Percentiles rank a stretch among this genome's conserved stretches.
phyloP scores from a whole-genome alignment of 2,113 vertebrate species.

The Passer montanus region DNA sequence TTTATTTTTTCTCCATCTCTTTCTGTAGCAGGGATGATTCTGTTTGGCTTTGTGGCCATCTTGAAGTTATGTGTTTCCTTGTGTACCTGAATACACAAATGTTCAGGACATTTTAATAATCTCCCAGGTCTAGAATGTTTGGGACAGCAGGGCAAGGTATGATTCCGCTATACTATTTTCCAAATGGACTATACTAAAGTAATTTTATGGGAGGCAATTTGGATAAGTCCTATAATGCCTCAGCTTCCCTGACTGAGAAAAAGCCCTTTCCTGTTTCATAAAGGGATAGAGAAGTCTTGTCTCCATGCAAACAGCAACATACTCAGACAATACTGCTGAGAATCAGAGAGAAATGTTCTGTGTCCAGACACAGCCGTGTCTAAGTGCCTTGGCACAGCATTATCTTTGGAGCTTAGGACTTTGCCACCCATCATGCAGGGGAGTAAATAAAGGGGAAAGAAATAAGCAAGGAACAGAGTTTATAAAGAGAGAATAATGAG shows the following conservation, averaged over 20 bases:
- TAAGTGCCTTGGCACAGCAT: slow-evolving; percentile 14
- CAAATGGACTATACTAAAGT: neutral
- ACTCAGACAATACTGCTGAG: neutral
- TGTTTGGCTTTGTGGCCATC: neutral
- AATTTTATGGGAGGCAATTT: neutral
- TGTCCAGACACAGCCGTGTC: neutral
- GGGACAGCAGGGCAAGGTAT: neutral
- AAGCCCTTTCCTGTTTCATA: neutral
- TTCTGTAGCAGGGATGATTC: neutral
- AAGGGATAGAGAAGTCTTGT: neutral
- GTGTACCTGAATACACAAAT: neutral
- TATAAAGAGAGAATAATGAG: neutral
- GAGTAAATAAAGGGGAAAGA: neutral
- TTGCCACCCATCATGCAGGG: neutral
- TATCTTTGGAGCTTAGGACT: slow-evolving; percentile 18
- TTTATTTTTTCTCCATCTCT: neutral
- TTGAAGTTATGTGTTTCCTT: neutral
- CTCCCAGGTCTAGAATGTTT: neutral
- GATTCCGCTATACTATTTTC: neutral
- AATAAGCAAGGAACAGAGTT: neutral
- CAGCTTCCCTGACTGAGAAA: neutral
- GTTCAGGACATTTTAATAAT: neutral
- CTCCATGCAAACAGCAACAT: neutral
- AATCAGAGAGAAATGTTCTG: neutral
- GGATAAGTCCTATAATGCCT: neutral